phyloP scores from a whole-genome alignment of 2,113 vertebrate genomes.

The Leptobrachium leishanense region DNA sequence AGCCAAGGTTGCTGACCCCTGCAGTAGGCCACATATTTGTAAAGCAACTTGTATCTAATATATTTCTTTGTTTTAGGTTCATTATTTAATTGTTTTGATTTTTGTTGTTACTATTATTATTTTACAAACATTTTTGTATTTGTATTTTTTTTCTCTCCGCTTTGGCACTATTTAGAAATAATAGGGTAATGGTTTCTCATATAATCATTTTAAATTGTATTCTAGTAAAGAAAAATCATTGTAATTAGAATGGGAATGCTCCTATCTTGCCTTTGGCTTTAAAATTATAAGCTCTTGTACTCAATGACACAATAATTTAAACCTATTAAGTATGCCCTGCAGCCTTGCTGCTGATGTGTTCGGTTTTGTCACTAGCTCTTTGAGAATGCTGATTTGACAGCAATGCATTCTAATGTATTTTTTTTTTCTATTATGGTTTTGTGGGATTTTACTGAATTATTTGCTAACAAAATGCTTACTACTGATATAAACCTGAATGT shows the following conservation, averaged over 20 bases:
- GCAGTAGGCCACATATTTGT: too few species aligned
- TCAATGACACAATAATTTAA: constrained; percentile 37
- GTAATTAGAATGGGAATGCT: constrained; percentile 20
- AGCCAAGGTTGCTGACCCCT: too few species aligned
- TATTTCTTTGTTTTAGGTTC: too few species aligned
- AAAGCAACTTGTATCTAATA: too few species aligned
- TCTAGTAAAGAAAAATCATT: not conserved
- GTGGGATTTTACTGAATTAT: too few species aligned
- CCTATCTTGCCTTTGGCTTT: not conserved
- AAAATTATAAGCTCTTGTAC: constrained; percentile 11
- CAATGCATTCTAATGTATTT: not conserved
- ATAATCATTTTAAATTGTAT: not conserved
- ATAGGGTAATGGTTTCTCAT: not conserved
- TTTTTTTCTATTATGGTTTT: too few species aligned
- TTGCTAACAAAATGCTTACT: too few species aligned
- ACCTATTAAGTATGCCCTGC: constrained; percentile 7
- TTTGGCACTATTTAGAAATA: not conserved
- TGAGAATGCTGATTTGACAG: constrained; percentile 15
- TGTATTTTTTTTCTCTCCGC: too few species aligned
- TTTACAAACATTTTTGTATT: too few species aligned
- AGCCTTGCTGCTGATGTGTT: not conserved
- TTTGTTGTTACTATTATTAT: too few species aligned
- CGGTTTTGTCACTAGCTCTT: constrained; percentile 11
- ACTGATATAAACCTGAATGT: too few species aligned
- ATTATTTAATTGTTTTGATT: too few species aligned